Evolutionary conservation across 2,888 invertebrate species (phyloP), one percentile per base, ranked within the genome.

Genomic region (Cantharis lateralis): DNA sequence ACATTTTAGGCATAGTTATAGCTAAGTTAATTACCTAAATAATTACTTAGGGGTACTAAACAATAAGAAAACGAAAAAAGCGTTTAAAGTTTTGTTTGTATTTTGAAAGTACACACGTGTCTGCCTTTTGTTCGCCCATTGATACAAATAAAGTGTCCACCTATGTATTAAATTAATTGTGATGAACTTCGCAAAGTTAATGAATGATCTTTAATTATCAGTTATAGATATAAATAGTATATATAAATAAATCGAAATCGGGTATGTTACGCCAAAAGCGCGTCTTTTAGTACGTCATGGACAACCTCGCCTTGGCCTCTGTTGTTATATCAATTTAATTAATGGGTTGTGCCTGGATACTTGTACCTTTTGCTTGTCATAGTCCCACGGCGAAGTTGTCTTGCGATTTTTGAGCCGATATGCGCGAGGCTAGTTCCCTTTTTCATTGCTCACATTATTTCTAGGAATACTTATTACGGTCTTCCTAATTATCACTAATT

Each of bases 41-140:
- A 48, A 48, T 48, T 48, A 48, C 48, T 48, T 78, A 79, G 74
- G 70, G 61, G 20, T 70, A 71, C 20, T 26, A 24, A 15, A 15
- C 15, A 68, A 68, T 48, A 48, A 48, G 48, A 48, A 48, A 48
- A 48, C 48, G 48, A 76, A 71, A 24, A 69, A 32, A 68, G n/a
- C 70, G 64, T 48, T 73, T 63, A 26, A 62, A 68, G 68, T 75
- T 74, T 72, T 62, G 26, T 66, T 73, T 48, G 48, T 48, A n/a
- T 48, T 48, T 78, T 75, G 24, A 18, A 18, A 86, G 87, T 86
- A 87, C 87, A 87, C 86, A 87, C 85, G 87, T 87, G 88, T 87
- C 88, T 88, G 88, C 87, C 87, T 87, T 88, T 87, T 87, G 87
- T 88, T 87, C 84, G 87, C 87, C 88, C 87, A 87, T 87, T 87